Evolutionary conservation across 2,888 invertebrate species (phyloP), one percentile per base, ranked within the genome.

Genomic region (Acleris cristana): DNA sequence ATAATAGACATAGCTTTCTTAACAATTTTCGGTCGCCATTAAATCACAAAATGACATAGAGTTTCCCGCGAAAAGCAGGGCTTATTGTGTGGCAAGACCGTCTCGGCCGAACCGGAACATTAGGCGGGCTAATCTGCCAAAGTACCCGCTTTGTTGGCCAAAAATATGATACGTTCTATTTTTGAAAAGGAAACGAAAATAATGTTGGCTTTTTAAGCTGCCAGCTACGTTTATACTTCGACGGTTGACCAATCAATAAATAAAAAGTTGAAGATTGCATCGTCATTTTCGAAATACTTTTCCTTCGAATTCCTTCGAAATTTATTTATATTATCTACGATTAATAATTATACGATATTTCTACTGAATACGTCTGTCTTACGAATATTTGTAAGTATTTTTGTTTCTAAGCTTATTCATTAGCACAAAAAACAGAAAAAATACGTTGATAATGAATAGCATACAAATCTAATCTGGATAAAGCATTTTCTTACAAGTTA

Each of bases 51-150:
- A 85, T 79, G 82, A 75, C 77, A 76, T 76, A 77, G 72, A 71
- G 72, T 75, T 82, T 81, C 78, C 83, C 76, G 71, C 69, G 65
- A 71, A 76, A 78, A 70, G 69, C 72, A 72, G 54, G 54, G 44
- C 66, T 70, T 71, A 78, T 85, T 85, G 79, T 84, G 76, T 70
- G 60, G 64, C 68, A 69, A 66, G 67, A 65, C 70, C 69, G 71
- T 66, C 72, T 69, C 69, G 69, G 69, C 60, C 40, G 71, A 69
- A 79, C 83, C 86, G 87, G 85, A 74, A 78, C 86, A 86, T 88
- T 86, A 85, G 74, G 68, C 64, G 57, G 70, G 83, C 81, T 88
- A 88, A 89, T 89, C 88, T 87, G 52, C 73, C 79, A 84, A 84
- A 88, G 88, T 86, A 76, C 79, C 74, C 79, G 79, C 73, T 79